A percentile compares a stretch with the other conserved stretches of the same genome.
Evolutionary conservation across 2,888 invertebrate species (phyloP).

Genomic region (Aspidiotus rigidus): DNA sequence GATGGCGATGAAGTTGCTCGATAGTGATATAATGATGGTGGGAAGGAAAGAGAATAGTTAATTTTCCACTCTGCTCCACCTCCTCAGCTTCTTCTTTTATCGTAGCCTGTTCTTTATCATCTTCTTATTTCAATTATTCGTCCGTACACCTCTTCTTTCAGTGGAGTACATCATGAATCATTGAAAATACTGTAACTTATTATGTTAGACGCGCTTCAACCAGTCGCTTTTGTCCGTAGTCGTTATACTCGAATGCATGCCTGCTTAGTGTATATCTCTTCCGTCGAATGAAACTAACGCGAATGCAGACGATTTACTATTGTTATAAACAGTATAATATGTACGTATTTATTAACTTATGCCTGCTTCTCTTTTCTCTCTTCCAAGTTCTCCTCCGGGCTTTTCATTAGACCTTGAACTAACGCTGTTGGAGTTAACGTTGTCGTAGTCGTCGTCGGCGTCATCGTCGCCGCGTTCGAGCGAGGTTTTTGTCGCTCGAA

Average conservation of each 20-base stretch:
- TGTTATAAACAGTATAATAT: too few species aligned
- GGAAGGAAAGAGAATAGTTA: too few species aligned
- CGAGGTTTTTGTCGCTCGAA: slow-evolving; percentile 2
- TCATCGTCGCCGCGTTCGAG: too few species aligned
- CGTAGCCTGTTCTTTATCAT: neutral
- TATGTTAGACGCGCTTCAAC: neutral
- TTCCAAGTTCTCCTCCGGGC: neutral
- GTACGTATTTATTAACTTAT: too few species aligned
- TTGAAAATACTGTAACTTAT: slow-evolving; percentile 4
- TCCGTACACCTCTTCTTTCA: neutral
- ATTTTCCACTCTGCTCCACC: too few species aligned
- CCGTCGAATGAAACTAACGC: too few species aligned
- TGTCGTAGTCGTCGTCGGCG: neutral
- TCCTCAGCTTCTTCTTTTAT: neutral
- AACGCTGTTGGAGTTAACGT: slow-evolving; percentile 2
- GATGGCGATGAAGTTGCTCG: too few species aligned
- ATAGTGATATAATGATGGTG: too few species aligned
- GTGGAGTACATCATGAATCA: neutral
- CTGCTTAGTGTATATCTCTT: neutral
- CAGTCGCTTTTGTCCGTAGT: neutral
- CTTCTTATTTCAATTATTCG: neutral
- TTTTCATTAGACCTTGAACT: neutral
- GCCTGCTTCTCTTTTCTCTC: neutral
- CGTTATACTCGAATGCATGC: neutral
- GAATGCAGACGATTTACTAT: neutral